These are phyloP conservation scores for Caloenas nicobarica DNA, from an alignment of 2,113 vertebrate species.

Conservation along the genomic window DNA sequence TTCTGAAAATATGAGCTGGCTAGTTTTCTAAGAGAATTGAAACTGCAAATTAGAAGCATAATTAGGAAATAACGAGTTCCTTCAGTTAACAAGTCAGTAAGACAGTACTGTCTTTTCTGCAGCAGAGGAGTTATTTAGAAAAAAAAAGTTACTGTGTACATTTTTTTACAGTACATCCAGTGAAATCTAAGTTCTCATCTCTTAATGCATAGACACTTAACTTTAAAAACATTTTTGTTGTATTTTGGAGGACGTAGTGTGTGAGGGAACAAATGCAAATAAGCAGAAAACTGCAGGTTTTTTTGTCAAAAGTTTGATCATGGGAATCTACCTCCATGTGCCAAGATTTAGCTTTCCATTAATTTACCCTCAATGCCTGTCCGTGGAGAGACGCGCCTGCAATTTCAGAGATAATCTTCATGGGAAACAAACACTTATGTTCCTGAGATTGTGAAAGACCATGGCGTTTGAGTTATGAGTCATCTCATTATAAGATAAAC, in stretches of 20 bases:
- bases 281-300: not conserved
- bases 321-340: not conserved
- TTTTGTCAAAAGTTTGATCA: not conserved
- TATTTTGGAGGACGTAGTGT: not conserved
- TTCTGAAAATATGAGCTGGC: not conserved
- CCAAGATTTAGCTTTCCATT: not conserved
- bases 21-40: not conserved
- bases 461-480: not conserved
- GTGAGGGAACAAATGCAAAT: not conserved
- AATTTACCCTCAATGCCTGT: not conserved
- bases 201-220: not conserved
- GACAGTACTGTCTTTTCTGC: not conserved
- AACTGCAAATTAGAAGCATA: not conserved
- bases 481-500: not conserved
- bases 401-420: not conserved
- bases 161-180: not conserved
- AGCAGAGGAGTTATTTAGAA: not conserved
- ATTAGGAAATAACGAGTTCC: not conserved
- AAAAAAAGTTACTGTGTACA: not conserved
- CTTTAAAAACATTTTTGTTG: not conserved
- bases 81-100: not conserved
- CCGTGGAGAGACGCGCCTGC: not conserved
- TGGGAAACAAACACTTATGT: not conserved
- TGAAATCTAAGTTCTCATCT: not conserved
- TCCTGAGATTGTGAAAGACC: not conserved